phyloP scores from a whole-genome alignment of 2,888 invertebrate genomes.

The Drosophila affinis region DNA sequence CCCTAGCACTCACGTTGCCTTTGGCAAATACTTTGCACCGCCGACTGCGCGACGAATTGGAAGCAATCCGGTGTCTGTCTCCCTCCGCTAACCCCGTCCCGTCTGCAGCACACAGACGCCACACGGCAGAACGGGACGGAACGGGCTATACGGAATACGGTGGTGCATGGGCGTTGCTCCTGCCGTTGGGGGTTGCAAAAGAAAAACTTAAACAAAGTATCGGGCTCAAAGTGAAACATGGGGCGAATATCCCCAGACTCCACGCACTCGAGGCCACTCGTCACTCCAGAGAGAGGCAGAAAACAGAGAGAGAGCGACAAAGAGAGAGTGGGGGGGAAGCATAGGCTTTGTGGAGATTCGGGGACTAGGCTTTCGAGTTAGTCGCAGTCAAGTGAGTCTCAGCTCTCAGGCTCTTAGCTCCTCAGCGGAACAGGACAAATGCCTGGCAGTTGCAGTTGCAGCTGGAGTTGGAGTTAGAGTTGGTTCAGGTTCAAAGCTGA shows the following conservation, averaged over 20 bases:
- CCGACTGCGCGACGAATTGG: conserved; percentile 80
- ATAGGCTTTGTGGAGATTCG: conserved; percentile 28
- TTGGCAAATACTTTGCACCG: conserved; percentile 79
- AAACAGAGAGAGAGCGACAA: neutral
- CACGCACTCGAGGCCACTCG: conserved; percentile 59
- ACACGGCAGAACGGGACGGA: conserved; percentile 7
- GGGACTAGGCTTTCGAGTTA: conserved; percentile 44
- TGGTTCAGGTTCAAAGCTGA: conserved; percentile 73
- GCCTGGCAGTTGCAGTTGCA: neutral
- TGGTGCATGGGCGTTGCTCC: conserved; percentile 70
- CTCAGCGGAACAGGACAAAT: conserved; percentile 49
- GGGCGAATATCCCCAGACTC: conserved; percentile 39
- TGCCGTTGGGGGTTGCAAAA: conserved; percentile 57
- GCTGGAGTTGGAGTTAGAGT: conserved; percentile 13
- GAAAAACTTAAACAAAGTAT: conserved; percentile 76
- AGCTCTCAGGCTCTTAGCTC: conserved; percentile 66
- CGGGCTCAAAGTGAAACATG: conserved; percentile 66
- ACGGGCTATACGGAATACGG: conserved; percentile 10
- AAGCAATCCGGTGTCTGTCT: conserved; percentile 80
- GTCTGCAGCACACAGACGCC: conserved; percentile 44
- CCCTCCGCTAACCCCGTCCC: conserved; percentile 1
- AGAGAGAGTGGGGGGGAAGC: neutral
- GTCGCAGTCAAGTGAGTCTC: conserved; percentile 62
- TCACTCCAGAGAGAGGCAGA: conserved; percentile 55
- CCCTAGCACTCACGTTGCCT: conserved; percentile 75